These are phyloP conservation scores for Arrhamphus sclerolepis DNA, from an alignment of 2,797 vertebrate species.

Conservation along the genomic window DNA sequence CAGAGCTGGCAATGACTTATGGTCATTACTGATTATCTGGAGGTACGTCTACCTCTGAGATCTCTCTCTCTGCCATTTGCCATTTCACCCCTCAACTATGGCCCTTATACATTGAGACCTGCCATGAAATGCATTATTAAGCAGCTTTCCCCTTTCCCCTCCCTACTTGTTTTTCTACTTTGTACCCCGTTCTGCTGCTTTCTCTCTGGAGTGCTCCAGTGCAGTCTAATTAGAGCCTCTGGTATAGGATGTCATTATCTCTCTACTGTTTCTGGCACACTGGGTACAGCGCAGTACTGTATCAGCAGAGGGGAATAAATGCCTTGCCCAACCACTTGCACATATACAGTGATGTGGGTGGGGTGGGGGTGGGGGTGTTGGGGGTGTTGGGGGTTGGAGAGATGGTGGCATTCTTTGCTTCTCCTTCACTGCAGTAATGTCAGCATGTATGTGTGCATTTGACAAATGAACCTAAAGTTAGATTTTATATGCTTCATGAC, in stretches of 20 bases:
- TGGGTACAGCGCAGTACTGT: conserved; percentile 66
- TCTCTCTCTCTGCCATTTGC: conserved; percentile 30
- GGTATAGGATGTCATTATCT: conserved; percentile 77
- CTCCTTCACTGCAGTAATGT: conserved; percentile 22
- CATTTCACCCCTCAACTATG: conserved; percentile 30
- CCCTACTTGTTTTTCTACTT: conserved; percentile 31
- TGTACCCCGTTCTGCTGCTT: conserved; percentile 29
- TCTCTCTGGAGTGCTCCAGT: conserved; percentile 60
- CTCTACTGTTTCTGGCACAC: conserved; percentile 66
- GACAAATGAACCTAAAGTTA: conserved; percentile 6
- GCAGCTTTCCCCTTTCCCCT: conserved; percentile 34
- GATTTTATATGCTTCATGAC: conserved; percentile 23
- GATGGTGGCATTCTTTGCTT: conserved; percentile 13
- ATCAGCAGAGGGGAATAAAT: conserved; percentile 64
- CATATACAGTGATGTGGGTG: conserved; percentile 13
- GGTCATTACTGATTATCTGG: conserved; percentile 51
- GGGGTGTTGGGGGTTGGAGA: not conserved
- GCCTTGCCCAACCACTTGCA: conserved; percentile 31
- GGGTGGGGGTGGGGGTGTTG: not conserved
- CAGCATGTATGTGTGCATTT: conserved; percentile 21
- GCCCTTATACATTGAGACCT: conserved; percentile 48
- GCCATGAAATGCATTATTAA: conserved; percentile 64
- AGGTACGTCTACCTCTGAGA: conserved; percentile 25
- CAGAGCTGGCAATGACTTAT: conserved; percentile 57
- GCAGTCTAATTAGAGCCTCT: conserved; percentile 82